phyloP scores from a whole-genome alignment of 2,888 invertebrate species.

The Mamestra brassicae region DNA sequence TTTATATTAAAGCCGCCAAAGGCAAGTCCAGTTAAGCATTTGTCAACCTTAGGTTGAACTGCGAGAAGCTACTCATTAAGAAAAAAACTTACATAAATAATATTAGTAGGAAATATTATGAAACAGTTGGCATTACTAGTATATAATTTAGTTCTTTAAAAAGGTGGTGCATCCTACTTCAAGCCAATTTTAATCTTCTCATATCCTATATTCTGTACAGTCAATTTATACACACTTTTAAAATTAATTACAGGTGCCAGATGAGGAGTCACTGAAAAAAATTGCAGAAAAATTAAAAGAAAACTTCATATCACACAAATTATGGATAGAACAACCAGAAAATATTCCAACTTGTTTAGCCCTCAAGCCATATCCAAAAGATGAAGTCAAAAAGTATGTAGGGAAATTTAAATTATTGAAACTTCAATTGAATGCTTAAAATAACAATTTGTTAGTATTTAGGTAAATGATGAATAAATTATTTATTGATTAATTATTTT shows the following conservation, averaged over 20 bases:
- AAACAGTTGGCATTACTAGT: too few species aligned
- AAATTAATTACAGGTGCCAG: slow-evolving; percentile 91
- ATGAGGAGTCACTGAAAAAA: slow-evolving; percentile 93
- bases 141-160: too few species aligned
- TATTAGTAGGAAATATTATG: too few species aligned
- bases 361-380: slow-evolving; percentile 97
- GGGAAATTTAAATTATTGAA: slow-evolving; percentile 96
- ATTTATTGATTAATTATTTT: slow-evolving; percentile 28
- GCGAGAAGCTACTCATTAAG: too few species aligned
- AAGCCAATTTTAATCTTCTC: too few species aligned
- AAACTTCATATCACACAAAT: slow-evolving; percentile 95
- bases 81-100: too few species aligned
- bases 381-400: slow-evolving; percentile 95
- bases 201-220: not conserved
- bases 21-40: too few species aligned
- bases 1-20: too few species aligned
- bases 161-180: too few species aligned
- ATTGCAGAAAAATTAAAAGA: slow-evolving; percentile 93
- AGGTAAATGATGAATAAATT: slow-evolving; percentile 45
- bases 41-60: too few species aligned
- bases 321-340: slow-evolving; percentile 99
- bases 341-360: slow-evolving; percentile 98
- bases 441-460: slow-evolving; percentile 15
- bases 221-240: not conserved
- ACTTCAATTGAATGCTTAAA: slow-evolving; percentile 69